Evolutionary conservation across 2,113 vertebrate genomes (phyloP).

Genomic region (Pyrgilauda ruficollis): DNA sequence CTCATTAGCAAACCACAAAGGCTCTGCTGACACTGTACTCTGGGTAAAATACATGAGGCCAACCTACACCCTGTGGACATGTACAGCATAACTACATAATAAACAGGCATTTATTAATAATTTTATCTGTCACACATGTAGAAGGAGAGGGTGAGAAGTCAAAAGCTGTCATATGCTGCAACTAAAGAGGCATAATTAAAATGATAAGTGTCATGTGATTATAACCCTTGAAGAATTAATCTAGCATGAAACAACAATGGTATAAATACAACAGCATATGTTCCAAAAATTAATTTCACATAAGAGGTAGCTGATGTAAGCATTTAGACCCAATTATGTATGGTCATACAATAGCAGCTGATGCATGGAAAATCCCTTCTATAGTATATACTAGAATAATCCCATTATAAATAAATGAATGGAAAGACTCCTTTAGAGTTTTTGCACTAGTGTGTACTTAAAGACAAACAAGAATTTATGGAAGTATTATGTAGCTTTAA

Average conservation of each 20-base stretch:
- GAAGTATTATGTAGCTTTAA: not conserved
- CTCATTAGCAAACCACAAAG: slow-evolving; percentile 75
- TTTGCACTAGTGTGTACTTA: not conserved
- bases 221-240: slow-evolving; percentile 78
- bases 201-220: slow-evolving; percentile 76
- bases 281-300: slow-evolving; percentile 71
- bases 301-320: slow-evolving; percentile 65
- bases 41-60: slow-evolving; percentile 70
- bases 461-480: not conserved
- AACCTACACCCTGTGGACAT: slow-evolving; percentile 69
- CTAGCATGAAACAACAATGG: slow-evolving; percentile 70
- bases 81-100: slow-evolving; percentile 76
- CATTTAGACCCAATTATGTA: slow-evolving; percentile 58
- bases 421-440: slow-evolving; percentile 40
- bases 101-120: slow-evolving; percentile 82
- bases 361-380: slow-evolving; percentile 57
- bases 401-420: slow-evolving; percentile 60
- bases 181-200: slow-evolving; percentile 79
- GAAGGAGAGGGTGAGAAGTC: slow-evolving; percentile 73
- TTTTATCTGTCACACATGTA: slow-evolving; percentile 76
- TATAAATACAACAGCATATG: slow-evolving; percentile 71
- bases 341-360: slow-evolving; percentile 50
- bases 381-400: slow-evolving; percentile 47
- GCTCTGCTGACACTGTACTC: slow-evolving; percentile 66
- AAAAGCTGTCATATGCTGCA: slow-evolving; percentile 76